These are phyloP conservation scores for Parapristionchus giblindavisi DNA, from an alignment of 2,888 invertebrate species.

Conservation along the genomic window DNA sequence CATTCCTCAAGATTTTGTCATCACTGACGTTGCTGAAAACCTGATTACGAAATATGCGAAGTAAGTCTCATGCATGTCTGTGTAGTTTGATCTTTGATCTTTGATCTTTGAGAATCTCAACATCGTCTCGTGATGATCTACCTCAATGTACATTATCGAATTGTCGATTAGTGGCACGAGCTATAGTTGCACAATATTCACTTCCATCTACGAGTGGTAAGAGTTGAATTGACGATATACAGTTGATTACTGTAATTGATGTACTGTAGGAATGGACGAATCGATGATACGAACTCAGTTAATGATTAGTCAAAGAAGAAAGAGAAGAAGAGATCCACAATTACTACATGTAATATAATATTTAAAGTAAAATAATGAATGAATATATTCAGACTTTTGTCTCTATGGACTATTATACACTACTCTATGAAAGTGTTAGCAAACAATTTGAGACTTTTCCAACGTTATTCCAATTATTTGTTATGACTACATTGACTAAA, in stretches of 20 bases:
- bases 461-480: neutral
- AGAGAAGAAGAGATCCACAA: too few relatives aligned
- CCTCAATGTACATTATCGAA: neutral
- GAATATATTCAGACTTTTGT: neutral
- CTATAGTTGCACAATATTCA: neutral
- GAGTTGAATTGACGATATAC: too few relatives aligned
- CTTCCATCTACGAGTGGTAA: too few relatives aligned
- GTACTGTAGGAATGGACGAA: too few relatives aligned
- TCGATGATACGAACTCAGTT: too few relatives aligned
- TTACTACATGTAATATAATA: neutral
- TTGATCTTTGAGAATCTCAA: conserved; percentile 5
- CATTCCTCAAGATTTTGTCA: neutral
- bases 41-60: conserved; percentile 29
- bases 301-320: too few relatives aligned
- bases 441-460: neutral
- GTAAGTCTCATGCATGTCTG: neutral
- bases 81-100: neutral
- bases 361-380: neutral
- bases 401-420: too few relatives aligned
- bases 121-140: neutral
- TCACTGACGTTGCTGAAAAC: neutral
- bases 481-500: neutral
- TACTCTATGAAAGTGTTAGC: too few relatives aligned
- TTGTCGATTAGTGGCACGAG: conserved; percentile 1
- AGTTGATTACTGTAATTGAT: too few relatives aligned